These are phyloP conservation scores for Mimumesa dahlbomi DNA, from an alignment of 2,888 invertebrate species.

Conservation along the genomic window DNA sequence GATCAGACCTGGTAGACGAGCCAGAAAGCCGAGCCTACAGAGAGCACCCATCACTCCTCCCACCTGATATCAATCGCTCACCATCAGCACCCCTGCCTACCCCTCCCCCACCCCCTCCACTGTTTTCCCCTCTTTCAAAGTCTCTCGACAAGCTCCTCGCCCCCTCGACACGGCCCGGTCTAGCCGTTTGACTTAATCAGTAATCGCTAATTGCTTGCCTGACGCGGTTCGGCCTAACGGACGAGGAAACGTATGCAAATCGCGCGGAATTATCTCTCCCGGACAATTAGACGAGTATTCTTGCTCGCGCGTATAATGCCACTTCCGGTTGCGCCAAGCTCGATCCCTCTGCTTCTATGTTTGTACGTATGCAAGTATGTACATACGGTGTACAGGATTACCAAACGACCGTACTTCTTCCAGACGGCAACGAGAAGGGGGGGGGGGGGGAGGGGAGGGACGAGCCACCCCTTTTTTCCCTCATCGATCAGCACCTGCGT, in stretches of 20 bases:
- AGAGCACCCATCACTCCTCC: constrained; percentile 73
- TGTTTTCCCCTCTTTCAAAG: constrained; percentile 22
- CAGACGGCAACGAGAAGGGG: too few species aligned
- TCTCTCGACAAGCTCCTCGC: constrained; percentile 7
- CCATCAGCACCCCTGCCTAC: constrained; percentile 67
- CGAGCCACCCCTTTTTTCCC: constrained; percentile 5
- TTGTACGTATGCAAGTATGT: constrained; percentile 20
- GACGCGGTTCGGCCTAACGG: constrained; percentile 75
- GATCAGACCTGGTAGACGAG: constrained; percentile 63
- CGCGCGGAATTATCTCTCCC: constrained; percentile 74
- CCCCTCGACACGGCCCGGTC: constrained; percentile 64
- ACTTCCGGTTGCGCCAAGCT: constrained; percentile 71
- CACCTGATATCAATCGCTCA: constrained; percentile 75
- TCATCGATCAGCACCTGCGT: constrained; percentile 50
- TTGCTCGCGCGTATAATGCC: constrained; percentile 74
- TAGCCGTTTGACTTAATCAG: constrained; percentile 80
- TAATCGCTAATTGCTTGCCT: constrained; percentile 80
- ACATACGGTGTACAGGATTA: constrained; percentile 29
- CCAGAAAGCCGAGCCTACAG: constrained; percentile 62
- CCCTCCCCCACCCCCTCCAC: constrained; percentile 41
- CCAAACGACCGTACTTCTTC: constrained; percentile 36
- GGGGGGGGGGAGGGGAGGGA: too few species aligned
- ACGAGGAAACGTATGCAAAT: constrained; percentile 80
- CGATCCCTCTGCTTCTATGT: constrained; percentile 27
- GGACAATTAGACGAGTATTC: constrained; percentile 78